Conservation (phyloP, 2,888 invertebrate genomes). For the Yponomeuta sedellus region DNA sequence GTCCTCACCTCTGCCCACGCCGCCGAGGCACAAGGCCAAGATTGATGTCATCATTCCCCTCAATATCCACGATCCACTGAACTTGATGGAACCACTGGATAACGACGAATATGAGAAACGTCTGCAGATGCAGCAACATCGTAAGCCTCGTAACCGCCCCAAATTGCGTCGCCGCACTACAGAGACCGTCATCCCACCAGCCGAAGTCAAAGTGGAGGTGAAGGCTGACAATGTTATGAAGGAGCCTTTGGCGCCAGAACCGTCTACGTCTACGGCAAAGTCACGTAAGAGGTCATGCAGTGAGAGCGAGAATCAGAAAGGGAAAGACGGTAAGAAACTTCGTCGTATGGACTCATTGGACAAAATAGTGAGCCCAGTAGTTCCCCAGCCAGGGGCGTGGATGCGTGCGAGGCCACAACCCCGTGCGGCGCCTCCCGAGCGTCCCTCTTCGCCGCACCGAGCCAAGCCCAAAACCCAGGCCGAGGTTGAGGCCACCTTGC, state of each 20-base stretch:
- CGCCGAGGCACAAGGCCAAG: constrained; percentile 85
- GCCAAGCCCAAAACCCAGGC: constrained; percentile 44
- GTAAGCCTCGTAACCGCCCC: constrained; percentile 81
- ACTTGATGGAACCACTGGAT: constrained; percentile 87
- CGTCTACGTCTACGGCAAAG: constrained; percentile 44
- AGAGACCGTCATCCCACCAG: constrained; percentile 56
- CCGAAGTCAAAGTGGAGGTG: constrained; percentile 35
- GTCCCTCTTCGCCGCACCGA: constrained; percentile 58
- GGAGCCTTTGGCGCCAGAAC: constrained; percentile 50
- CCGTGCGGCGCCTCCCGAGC: constrained; percentile 54
- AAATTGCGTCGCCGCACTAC: constrained; percentile 72
- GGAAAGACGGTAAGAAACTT: constrained; percentile 72
- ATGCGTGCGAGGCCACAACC: constrained; percentile 74
- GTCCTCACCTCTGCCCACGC: constrained; percentile 92
- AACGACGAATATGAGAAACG: constrained; percentile 89
- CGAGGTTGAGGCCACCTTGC: constrained; percentile 67
- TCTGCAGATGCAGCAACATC: constrained; percentile 79
- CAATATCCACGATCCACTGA: constrained; percentile 94
- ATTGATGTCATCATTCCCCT: constrained; percentile 95
- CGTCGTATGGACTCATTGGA: constrained; percentile 86
- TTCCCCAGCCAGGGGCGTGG: constrained; percentile 93
- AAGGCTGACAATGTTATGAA: constrained; percentile 54
- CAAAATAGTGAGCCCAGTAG: constrained; percentile 94
- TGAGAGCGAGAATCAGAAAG: constrained; percentile 76
- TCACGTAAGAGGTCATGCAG: constrained; percentile 67